Percentiles rank a stretch among this genome's conserved stretches.
Conservation (phyloP, 2,113 vertebrate genomes). For the Triplophysa siluroides region DNA sequence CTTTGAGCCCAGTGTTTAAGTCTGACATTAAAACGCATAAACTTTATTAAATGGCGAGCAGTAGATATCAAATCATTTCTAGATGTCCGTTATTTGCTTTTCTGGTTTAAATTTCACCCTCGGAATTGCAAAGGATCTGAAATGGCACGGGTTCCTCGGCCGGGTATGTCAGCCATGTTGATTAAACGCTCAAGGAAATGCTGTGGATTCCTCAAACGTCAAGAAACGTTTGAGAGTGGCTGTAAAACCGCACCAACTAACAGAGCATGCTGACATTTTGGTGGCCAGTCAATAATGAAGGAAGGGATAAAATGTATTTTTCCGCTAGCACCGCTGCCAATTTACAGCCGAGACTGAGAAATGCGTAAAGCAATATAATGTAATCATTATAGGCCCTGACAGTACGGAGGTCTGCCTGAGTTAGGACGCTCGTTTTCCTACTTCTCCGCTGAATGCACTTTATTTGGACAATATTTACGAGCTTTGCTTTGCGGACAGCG, state of each 20-base stretch:
- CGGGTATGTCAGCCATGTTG: not conserved
- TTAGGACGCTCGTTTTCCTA: constrained; percentile 38
- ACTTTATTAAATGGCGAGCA: not conserved
- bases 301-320: constrained; percentile 46
- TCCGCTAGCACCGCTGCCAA: constrained; percentile 42
- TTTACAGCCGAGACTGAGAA: constrained; percentile 46
- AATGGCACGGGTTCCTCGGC: not conserved
- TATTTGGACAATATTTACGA: constrained; percentile 54
- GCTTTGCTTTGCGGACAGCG: constrained; percentile 13
- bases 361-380: constrained; percentile 50
- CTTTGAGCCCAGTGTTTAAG: not conserved
- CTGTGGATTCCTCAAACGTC: not conserved
- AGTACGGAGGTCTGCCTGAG: constrained; percentile 31
- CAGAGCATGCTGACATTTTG: constrained; percentile 41
- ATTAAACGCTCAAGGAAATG: not conserved
- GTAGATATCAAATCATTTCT: not conserved
- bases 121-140: not conserved
- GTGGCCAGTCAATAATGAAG: constrained; percentile 46
- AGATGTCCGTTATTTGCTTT: not conserved
- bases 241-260: constrained; percentile 43
- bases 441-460: constrained; percentile 42
- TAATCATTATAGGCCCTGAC: constrained; percentile 55
- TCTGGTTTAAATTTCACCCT: not conserved
- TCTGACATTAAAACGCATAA: not conserved
- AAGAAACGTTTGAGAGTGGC: constrained; percentile 10